phyloP scores from a whole-genome alignment of 2,888 invertebrate genomes.

The Tachina grossa region DNA sequence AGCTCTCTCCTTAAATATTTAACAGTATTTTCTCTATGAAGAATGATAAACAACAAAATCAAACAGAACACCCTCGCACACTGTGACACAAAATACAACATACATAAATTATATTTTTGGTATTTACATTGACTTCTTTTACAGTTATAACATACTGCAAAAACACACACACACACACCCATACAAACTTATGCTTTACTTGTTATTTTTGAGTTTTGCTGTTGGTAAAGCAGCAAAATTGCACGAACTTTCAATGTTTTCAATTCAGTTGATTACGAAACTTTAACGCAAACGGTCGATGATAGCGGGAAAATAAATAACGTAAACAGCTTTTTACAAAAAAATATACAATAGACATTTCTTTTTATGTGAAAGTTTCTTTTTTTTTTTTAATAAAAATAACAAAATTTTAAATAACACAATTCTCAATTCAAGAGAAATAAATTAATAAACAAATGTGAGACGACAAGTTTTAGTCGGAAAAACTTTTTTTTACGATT shows the following conservation, averaged over 20 bases:
- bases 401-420: conserved; percentile 1
- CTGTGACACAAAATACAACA: background rate
- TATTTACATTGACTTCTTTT: conserved; percentile 34
- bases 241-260: conserved; percentile 37
- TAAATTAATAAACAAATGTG: background rate
- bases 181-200: conserved; percentile 2
- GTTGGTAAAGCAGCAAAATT: conserved; percentile 31
- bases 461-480: too few relatives aligned
- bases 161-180: conserved; percentile 4
- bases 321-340: background rate
- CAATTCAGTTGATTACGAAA: conserved; percentile 65
- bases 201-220: background rate
- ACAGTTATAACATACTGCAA: conserved; percentile 14
- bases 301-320: conserved; percentile 26
- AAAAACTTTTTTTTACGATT: too few relatives aligned
- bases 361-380: background rate
- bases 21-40: conserved; percentile 11
- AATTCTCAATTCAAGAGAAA: background rate
- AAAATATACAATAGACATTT: background rate
- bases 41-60: conserved; percentile 5
- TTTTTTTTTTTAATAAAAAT: background rate
- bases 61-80: conserved; percentile 28
- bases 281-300: conserved; percentile 60
- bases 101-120: too few relatives aligned
- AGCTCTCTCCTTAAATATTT: background rate